phyloP scores from a whole-genome alignment of 2,888 invertebrate genomes.

The Xylocampa areola region DNA sequence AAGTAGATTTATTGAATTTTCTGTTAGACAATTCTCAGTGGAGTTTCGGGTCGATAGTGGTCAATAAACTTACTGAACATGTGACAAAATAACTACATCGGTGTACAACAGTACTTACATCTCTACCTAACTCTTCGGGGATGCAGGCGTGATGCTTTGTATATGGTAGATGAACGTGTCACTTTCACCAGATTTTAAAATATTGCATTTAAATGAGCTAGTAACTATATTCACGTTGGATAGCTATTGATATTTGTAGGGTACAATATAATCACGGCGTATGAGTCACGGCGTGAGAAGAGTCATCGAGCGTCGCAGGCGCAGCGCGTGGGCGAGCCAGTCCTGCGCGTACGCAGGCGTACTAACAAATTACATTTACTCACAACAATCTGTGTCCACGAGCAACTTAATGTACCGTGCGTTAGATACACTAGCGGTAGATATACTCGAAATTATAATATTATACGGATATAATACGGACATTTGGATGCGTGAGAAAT shows the following conservation, averaged over 20 bases:
- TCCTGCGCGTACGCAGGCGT: constrained; percentile 70
- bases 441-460: constrained; percentile 52
- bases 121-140: too few relatives aligned
- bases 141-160: too few relatives aligned
- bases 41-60: too few relatives aligned
- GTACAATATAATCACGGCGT: constrained; percentile 72
- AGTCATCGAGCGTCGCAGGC: constrained; percentile 59
- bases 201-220: constrained; percentile 1
- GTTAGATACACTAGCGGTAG: constrained; percentile 30
- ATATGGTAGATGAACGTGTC: background rate
- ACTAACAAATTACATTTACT: constrained; percentile 83
- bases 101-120: too few relatives aligned
- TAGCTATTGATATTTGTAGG: constrained; percentile 52
- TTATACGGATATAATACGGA: constrained; percentile 50
- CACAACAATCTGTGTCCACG: constrained; percentile 58
- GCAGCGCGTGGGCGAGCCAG: constrained; percentile 80
- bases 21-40: too few relatives aligned
- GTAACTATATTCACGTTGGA: constrained; percentile 32
- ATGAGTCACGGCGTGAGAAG: constrained; percentile 82
- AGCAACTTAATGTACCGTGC: constrained; percentile 54
- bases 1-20: too few relatives aligned
- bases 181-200: background rate
- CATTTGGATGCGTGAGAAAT: constrained; percentile 61
- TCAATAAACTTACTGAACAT: too few relatives aligned
- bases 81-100: too few relatives aligned